Base-by-base conservation (phyloP, 2,888 invertebrate genomes). In the Tillus elongatus region DNA sequence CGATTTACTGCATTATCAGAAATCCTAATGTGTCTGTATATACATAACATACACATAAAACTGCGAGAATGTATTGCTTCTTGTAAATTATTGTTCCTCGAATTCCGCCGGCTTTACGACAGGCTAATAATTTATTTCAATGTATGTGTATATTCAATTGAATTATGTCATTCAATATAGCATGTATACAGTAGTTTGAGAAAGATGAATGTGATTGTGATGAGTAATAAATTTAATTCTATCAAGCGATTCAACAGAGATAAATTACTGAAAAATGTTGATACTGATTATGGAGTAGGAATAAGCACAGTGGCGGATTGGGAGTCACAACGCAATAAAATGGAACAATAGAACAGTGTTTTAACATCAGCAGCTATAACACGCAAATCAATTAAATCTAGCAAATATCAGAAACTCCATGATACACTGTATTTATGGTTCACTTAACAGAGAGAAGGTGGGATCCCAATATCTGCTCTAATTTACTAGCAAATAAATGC, bases 281-380 rank as follows among this genome's bases (percentile, higher is more conserved):
- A 6, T n/a, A n/a, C 24, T n/a, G 24, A 19, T 19, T 19, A 19
- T 19, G 24, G 24, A 19, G 24, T 19, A 8, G 24, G 6, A 19
- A 8, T 19, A 19, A 19, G 24, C 24, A 19, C 24, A 8, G 24
- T 19, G n/a, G 6, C 24, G n/a, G 24, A 19, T 19, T 19, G 24
- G 24, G n/a, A n/a, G 24, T 8, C 6, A 19, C 24, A 19, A 8
- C 24, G 24, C 6, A n/a, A 19, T 8, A 19, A 19, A 19, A 19
- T 19, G 24, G 24, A 19, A 19, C 24, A 19, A n/a, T 19, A n/a
- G 24, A 6, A 19, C 24, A 19, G 24, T 19, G 24, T 19, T 19
- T n/a, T 19, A 8, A n/a, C 24, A n/a, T 6, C 24, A 19, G 6
- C 24, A 19, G n/a, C 24, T 8, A 19, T 19, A 19, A 19, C 24